Percentiles rank a stretch among this genome's conserved stretches.
These are phyloP conservation scores for Helarctos malayanus DNA, from an alignment of 2,797 vertebrate species.

Conservation along the genomic window DNA sequence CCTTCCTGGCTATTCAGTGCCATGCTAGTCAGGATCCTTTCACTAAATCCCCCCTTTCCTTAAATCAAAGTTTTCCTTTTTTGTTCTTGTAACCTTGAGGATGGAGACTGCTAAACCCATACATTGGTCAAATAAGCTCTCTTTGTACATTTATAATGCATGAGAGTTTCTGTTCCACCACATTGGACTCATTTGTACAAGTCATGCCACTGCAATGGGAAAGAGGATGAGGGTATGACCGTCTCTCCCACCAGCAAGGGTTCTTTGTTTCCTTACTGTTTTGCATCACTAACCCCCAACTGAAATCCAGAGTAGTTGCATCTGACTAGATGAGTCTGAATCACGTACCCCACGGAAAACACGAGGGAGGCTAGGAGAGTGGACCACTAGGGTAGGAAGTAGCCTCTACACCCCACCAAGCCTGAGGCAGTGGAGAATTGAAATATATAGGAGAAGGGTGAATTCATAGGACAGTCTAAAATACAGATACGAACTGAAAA, in stretches of 20 bases:
- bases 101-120: background rate
- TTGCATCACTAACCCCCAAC: background rate
- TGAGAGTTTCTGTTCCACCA: background rate
- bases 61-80: background rate
- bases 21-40: background rate
- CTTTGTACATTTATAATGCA: background rate
- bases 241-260: background rate
- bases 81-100: background rate
- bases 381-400: background rate
- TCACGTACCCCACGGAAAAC: background rate
- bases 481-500: background rate
- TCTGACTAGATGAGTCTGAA: background rate
- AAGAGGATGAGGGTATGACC: background rate
- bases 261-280: background rate
- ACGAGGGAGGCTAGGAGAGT: background rate
- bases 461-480: background rate
- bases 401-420: background rate
- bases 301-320: background rate
- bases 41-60: background rate
- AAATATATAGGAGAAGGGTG: background rate
- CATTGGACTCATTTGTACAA: background rate
- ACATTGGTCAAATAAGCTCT: background rate
- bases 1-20: background rate
- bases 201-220: background rate
- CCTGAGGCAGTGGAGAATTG: background rate